These are phyloP conservation scores for Tetramorium simillimum DNA, from an alignment of 1,140 invertebrate genomes.

Conservation along the genomic window DNA sequence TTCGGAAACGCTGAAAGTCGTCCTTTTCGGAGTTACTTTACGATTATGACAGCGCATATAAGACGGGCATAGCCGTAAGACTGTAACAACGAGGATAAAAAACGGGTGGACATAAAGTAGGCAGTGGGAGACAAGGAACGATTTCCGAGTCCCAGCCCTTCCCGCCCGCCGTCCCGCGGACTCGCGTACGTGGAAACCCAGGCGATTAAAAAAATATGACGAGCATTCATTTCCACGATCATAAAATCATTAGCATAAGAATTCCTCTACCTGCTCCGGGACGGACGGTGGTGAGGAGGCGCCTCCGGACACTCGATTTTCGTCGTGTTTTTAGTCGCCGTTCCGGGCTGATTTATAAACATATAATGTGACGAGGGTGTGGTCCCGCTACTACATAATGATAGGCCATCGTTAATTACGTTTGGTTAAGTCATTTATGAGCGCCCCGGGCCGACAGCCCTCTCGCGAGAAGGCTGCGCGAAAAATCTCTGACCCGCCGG, in stretches of 20 bases:
- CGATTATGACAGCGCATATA: constrained; percentile 66
- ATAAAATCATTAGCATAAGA: constrained; percentile 87
- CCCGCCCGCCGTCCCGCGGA: constrained; percentile 60
- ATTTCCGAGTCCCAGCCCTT: constrained; percentile 40
- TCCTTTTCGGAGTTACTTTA: constrained; percentile 65
- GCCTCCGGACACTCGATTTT: constrained; percentile 70
- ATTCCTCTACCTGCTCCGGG: constrained; percentile 84
- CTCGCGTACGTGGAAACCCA: constrained; percentile 80
- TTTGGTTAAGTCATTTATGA: constrained; percentile 79
- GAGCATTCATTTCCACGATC: constrained; percentile 86
- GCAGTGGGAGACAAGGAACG: constrained; percentile 63
- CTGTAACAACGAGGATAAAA: constrained; percentile 73
- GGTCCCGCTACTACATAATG: constrained; percentile 86
- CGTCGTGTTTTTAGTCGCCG: constrained; percentile 76
- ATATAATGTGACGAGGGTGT: constrained; percentile 86
- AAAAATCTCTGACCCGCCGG: constrained; percentile 63
- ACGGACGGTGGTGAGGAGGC: constrained; percentile 38
- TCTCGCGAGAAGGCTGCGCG: constrained; percentile 58
- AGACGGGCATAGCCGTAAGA: constrained; percentile 67
- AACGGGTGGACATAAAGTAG: constrained; percentile 69
- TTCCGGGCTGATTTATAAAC: constrained; percentile 85
- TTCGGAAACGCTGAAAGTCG: constrained; percentile 60
- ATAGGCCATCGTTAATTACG: constrained; percentile 85
- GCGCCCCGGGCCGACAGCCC: constrained; percentile 42
- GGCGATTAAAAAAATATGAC: constrained; percentile 86